A percentile compares a stretch with the other conserved stretches of the same genome.
phyloP scores from a whole-genome alignment of 37 sponge, comb jelly and placozoan genomes.

The Theonella swinhoei region DNA sequence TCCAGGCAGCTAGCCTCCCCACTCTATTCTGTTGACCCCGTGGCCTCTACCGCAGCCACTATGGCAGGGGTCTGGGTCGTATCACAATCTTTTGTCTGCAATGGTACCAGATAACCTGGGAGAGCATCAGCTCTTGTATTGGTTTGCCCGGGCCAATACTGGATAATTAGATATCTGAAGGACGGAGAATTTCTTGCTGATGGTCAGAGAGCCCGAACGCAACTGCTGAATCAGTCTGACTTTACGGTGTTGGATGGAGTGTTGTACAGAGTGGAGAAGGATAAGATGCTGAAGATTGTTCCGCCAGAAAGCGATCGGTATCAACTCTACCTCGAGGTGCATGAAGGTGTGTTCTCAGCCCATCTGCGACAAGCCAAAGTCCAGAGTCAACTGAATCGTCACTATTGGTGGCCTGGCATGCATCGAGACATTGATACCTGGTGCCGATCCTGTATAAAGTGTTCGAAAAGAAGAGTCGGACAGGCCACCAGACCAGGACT shows the following conservation, averaged over 20 bases:
- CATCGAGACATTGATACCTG: constrained; percentile 11
- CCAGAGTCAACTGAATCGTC: constrained; percentile 4
- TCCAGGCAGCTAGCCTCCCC: neutral
- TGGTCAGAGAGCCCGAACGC: no score
- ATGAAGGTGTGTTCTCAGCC: constrained; percentile 15
- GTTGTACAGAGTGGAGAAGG: constrained; percentile 12
- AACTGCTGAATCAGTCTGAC: neutral
- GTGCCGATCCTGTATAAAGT: constrained; percentile 12
- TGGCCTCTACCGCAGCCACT: neutral
- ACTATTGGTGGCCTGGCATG: constrained; percentile 61
- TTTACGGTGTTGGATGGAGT: constrained; percentile 6
- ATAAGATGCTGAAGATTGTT: constrained; percentile 6
- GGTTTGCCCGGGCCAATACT: neutral
- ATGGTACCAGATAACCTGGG: neutral
- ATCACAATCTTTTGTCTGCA: neutral
- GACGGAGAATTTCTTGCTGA: no score
- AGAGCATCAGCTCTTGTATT: neutral
- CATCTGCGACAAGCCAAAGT: constrained; percentile 32
- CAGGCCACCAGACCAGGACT: no score
- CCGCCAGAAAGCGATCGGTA: constrained; percentile 7
- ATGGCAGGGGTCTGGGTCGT: neutral
- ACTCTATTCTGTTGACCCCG: neutral
- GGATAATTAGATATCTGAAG: no score
- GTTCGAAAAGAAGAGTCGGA: constrained; percentile 11
- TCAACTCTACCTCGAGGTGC: neutral